Evolutionary conservation across 2,888 invertebrate species (phyloP), one percentile per base, ranked within the genome.

Genomic region (Aporophyla lueneburgensis): DNA sequence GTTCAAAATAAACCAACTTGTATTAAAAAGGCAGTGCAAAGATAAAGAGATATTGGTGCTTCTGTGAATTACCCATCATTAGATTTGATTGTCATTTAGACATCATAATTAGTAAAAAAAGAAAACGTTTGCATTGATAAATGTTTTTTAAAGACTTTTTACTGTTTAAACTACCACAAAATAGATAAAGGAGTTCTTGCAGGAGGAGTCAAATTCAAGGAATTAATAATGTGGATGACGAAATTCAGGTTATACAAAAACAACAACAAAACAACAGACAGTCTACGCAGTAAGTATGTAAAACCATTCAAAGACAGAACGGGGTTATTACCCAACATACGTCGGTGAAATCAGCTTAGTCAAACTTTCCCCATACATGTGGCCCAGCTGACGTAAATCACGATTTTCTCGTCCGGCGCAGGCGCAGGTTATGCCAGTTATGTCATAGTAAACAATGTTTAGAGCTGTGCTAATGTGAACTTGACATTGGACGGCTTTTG

Each of bases 301-400:
- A 84, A 84, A 74, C 53, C 49, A 62, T 72, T 72, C 66, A 65
- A 62, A 73, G 62, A 43, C 70, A 73, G 59, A 86, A 85, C 83
- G 76, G 59, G 84, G 87, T 87, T 88, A 88, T 85, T 83, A 82
- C 80, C 81, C 81, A 67, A 74, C 72, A 49, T 40, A 72, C 54
- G 76, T 69, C 81, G 87, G 91, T 88, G 90, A 91, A 92, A 91
- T 90, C 88, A 86, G 62, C 78, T 82, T 74, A 70, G 74, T 68
- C 75, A 74, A 88, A 91, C 91, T 92, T 92, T 91, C 91, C 89
- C 90, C 80, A 67, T 63, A 77, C 84, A 81, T 84, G 85, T 80
- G 86, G 85, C 82, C 84, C 74, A 76, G 78, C 83, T 91, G 89
- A 92, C 91, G 91, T 89, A 89, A 89, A 92, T 87, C 88, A 89